These are phyloP conservation scores for Leptodactylus fuscus DNA, from an alignment of 2,113 vertebrate species.

Conservation along the genomic window DNA sequence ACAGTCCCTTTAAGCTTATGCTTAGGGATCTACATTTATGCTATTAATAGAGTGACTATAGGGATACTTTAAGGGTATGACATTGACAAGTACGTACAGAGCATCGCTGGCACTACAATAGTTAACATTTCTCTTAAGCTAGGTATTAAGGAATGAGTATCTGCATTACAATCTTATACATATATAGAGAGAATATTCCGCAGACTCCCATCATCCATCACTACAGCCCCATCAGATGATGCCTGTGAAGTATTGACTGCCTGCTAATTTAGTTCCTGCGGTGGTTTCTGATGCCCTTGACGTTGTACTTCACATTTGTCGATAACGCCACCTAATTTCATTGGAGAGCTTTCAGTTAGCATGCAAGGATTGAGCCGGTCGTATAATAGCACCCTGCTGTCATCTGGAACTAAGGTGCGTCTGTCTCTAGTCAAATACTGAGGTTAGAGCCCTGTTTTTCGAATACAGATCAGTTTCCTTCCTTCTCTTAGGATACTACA, in stretches of 20 bases:
- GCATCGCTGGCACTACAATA: no score
- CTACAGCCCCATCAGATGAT: slow-evolving; percentile 5
- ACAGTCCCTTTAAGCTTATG: no score
- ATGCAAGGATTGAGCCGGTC: not conserved
- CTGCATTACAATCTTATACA: not conserved
- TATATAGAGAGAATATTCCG: not conserved
- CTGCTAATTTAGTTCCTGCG: slow-evolving; percentile 49
- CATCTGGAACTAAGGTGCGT: no score
- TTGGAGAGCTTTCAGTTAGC: slow-evolving; percentile 48
- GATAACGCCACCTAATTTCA: slow-evolving; percentile 51
- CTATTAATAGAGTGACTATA: no score
- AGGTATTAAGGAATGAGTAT: no score
- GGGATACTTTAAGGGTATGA: no score
- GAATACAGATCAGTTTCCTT: no score
- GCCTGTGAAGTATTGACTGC: slow-evolving; percentile 33
- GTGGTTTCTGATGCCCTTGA: slow-evolving; percentile 56
- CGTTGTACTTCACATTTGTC: slow-evolving; percentile 43
- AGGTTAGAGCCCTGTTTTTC: no score
- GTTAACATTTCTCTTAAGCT: no score
- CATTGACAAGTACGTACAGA: no score
- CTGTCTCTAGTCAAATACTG: not conserved
- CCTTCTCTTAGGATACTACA: no score
- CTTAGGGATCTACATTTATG: no score
- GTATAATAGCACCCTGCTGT: slow-evolving; percentile 1
- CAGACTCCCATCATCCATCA: slow-evolving; percentile 41